Base-by-base conservation (phyloP, 2,888 invertebrate genomes). In the Scaptomyza parva region DNA sequence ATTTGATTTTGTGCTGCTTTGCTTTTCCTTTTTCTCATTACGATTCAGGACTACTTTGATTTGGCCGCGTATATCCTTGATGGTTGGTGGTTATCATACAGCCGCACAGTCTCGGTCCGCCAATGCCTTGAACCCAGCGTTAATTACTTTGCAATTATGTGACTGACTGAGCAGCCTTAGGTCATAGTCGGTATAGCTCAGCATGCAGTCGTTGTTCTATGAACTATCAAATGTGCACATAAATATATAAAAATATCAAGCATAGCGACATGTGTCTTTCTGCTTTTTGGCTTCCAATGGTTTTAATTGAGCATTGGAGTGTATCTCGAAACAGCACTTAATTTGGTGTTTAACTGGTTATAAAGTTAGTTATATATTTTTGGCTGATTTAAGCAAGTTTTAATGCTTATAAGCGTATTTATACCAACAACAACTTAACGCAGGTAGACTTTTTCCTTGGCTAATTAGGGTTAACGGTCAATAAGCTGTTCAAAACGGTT, bases 21-120 rank as follows among this genome's bases (percentile, higher is more conserved):
- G 30, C 50, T 41, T 41, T 54, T 24, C 59, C 28, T 18, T 45
- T 30, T 30, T 2, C 30, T 11, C 18, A 30, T 45, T 47, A 47
- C 45, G 18, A 30, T 30, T 18, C 30, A n/a, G n/a, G n/a, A 30
- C 35, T 8, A 17, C 30, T 47, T 77, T 77, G 74, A 74, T 80
- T 77, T 69, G 40, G 62, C 51, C 51, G 67, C 57, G 52, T 64
- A 67, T 69, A 74, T 77, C 85, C 81, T 77, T 76, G 58, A 47
- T 47, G 63, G 28, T 77, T 76, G 58, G 44, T 47, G 63, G 28
- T 28, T 22, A 63, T 45, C n/a, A 22, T 5, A 22, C 22, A 22
- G 3, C 2, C 22, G 3, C 41, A 9, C 9, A 5, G 26, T 22
- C 18, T n/a, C n/a, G n/a, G 24, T n/a, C 14, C n/a, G 30, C 18